Percentiles rank a stretch among this genome's conserved stretches.
Evolutionary conservation across 1,140 invertebrate genomes (phyloP).

Genomic region (Drosophila kanapiae): DNA sequence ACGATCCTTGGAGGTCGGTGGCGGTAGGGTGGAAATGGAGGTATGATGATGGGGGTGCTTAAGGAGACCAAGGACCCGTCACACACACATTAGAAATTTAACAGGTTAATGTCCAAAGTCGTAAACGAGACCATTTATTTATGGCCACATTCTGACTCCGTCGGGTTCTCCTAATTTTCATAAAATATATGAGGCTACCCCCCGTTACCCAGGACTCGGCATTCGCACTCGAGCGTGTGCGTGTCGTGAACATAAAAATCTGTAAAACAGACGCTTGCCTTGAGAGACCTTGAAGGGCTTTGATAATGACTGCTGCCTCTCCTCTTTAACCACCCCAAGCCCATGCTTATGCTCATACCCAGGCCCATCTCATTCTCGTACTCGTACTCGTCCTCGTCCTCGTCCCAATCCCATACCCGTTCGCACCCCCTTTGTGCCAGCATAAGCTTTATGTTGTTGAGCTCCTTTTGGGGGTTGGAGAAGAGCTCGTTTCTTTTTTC

Average conservation of each 20-base stretch:
- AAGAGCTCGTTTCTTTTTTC: slow-evolving; percentile 40
- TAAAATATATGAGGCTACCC: slow-evolving; percentile 59
- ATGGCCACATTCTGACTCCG: slow-evolving; percentile 67
- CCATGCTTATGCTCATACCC: background rate
- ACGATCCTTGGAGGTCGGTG: slow-evolving; percentile 37
- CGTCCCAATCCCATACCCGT: background rate
- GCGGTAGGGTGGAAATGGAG: background rate
- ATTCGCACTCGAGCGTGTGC: slow-evolving; percentile 28
- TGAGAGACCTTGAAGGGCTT: slow-evolving; percentile 72
- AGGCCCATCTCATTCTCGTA: background rate
- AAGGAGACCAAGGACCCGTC: slow-evolving; percentile 59
- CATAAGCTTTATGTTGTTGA: slow-evolving; percentile 65
- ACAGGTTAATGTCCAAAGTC: slow-evolving; percentile 84
- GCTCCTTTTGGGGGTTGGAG: slow-evolving; percentile 55
- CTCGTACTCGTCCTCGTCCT: background rate
- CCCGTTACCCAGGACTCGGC: background rate
- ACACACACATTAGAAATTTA: slow-evolving; percentile 82
- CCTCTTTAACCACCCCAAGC: slow-evolving; percentile 18
- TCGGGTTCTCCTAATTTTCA: slow-evolving; percentile 68
- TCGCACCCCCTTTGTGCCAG: slow-evolving; percentile 51
- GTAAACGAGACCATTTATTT: slow-evolving; percentile 84
- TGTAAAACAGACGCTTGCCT: slow-evolving; percentile 56
- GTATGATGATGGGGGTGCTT: slow-evolving; percentile 6
- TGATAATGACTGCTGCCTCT: slow-evolving; percentile 68
- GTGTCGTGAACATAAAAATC: slow-evolving; percentile 72